Percentiles rank a stretch among this genome's conserved stretches.
Conservation (phyloP, 2,113 vertebrate genomes). For the Scomber scombrus region DNA sequence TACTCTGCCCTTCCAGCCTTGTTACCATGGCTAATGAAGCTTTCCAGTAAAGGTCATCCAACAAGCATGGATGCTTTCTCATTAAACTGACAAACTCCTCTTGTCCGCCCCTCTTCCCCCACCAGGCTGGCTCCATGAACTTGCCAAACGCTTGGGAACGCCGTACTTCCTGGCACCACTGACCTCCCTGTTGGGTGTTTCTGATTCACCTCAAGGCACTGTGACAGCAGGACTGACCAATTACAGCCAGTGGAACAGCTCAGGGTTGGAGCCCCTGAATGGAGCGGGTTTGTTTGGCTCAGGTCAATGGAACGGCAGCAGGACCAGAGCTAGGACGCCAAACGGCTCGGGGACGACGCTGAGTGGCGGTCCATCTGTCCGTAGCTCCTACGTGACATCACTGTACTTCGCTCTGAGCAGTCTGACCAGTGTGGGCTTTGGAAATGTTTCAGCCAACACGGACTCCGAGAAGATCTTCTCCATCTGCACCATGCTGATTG, state of each 20-base stretch:
- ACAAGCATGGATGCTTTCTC: conserved; percentile 14
- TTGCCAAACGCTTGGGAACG: conserved; percentile 86
- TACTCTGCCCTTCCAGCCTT: conserved; percentile 32
- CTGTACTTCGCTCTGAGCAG: conserved; percentile 90
- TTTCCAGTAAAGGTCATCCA: conserved; percentile 49
- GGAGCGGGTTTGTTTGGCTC: conserved; percentile 57
- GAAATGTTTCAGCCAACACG: conserved; percentile 88
- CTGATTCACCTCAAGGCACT: conserved; percentile 67
- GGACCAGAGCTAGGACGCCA: conserved; percentile 39
- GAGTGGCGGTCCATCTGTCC: conserved; percentile 83
- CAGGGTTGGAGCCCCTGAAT: conserved; percentile 53
- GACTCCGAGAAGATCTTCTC: conserved; percentile 90
- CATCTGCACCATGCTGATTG: conserved; percentile 89
- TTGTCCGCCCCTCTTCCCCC: conserved; percentile 23
- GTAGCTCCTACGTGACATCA: conserved; percentile 89
- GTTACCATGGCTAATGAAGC: conserved; percentile 46
- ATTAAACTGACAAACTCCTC: conserved; percentile 43
- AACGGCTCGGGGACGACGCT: conserved; percentile 68
- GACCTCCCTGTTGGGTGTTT: conserved; percentile 77
- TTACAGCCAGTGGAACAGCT: conserved; percentile 79
- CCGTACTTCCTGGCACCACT: conserved; percentile 83
- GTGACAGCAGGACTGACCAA: conserved; percentile 66
- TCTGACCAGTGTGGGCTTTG: conserved; percentile 88
- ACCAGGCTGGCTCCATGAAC: conserved; percentile 88
- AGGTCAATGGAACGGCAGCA: conserved; percentile 74